A percentile compares a stretch with the other conserved stretches of the same genome.
phyloP scores from a whole-genome alignment of 2,888 invertebrate species.

The Dynastes tityus region DNA sequence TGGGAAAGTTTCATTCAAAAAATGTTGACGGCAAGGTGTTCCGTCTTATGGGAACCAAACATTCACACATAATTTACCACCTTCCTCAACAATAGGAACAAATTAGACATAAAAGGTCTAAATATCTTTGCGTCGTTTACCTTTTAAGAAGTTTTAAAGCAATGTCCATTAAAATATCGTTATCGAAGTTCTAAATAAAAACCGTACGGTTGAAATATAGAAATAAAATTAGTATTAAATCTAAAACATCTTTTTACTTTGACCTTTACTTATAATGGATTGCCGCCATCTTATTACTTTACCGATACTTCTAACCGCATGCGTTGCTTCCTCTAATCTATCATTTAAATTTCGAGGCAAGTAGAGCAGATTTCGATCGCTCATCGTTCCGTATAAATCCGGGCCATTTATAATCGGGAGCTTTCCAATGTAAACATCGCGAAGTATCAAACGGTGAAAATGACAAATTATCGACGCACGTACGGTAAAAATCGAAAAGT shows the following conservation, averaged over 20 bases:
- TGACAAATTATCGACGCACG: constrained; percentile 37
- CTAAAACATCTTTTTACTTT: neutral
- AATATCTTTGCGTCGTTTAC: no score
- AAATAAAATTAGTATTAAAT: no score
- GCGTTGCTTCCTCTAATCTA: neutral
- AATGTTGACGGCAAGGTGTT: no score
- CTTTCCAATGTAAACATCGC: constrained; percentile 27
- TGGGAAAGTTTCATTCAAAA: no score
- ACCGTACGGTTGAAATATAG: no score
- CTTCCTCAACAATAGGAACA: no score
- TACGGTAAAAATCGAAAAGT: constrained; percentile 41
- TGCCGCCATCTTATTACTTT: constrained; percentile 11
- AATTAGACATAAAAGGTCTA: no score
- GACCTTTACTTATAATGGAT: constrained; percentile 4
- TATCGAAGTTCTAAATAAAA: no score
- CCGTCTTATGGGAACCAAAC: no score
- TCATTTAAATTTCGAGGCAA: neutral
- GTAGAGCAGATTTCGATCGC: constrained; percentile 3
- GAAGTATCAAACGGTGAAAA: constrained; percentile 19
- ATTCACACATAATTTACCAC: no score
- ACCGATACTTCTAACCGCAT: neutral
- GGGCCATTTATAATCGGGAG: constrained; percentile 10
- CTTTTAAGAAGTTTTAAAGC: no score
- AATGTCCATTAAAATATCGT: no score
- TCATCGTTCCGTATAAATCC: neutral